Evolutionary conservation across 2,888 invertebrate genomes (phyloP).

Genomic region (Drosophila barbarae): DNA sequence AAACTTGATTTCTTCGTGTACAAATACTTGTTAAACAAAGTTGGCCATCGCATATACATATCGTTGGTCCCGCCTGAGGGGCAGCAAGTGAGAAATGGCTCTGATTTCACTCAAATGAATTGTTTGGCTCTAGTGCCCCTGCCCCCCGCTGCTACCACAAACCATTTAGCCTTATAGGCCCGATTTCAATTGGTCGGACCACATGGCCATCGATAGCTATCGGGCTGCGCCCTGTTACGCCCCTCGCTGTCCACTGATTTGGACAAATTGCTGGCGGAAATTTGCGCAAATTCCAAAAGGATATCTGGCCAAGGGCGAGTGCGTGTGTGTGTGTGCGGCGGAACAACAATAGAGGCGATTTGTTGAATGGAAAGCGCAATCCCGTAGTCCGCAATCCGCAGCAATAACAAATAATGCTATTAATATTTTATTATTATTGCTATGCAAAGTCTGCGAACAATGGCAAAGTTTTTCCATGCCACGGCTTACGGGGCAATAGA

Average conservation of each 20-base stretch:
- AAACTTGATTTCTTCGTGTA: conserved; percentile 1
- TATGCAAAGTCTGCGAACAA: conserved; percentile 62
- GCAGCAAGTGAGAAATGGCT: not conserved
- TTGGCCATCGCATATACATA: conserved; percentile 1
- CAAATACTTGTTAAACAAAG: conserved; percentile 8
- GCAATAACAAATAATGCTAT: conserved; percentile 61
- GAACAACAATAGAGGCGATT: conserved; percentile 33
- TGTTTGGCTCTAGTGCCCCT: conserved; percentile 11
- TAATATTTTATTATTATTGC: conserved; percentile 68
- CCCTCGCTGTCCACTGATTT: conserved; percentile 47
- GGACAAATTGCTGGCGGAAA: conserved; percentile 59
- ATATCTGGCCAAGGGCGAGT: conserved; percentile 26
- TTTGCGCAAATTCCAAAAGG: conserved; percentile 53
- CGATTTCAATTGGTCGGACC: conserved; percentile 34
- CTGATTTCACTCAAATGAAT: conserved; percentile 4
- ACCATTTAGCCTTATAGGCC: conserved; percentile 11
- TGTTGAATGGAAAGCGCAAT: conserved; percentile 43
- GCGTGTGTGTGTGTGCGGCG: conserved; percentile 10
- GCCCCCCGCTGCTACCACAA: conserved; percentile 4
- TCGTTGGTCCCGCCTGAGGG: not conserved
- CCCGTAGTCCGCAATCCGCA: conserved; percentile 23
- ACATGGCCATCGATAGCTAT: conserved; percentile 42
- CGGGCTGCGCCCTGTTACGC: conserved; percentile 21
- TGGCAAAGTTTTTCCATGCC: conserved; percentile 44
- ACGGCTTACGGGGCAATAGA: conserved; percentile 50